Evolutionary conservation across 2,888 invertebrate species (phyloP), one percentile per base, ranked within the genome.

Genomic region (Campoplex nolae): DNA sequence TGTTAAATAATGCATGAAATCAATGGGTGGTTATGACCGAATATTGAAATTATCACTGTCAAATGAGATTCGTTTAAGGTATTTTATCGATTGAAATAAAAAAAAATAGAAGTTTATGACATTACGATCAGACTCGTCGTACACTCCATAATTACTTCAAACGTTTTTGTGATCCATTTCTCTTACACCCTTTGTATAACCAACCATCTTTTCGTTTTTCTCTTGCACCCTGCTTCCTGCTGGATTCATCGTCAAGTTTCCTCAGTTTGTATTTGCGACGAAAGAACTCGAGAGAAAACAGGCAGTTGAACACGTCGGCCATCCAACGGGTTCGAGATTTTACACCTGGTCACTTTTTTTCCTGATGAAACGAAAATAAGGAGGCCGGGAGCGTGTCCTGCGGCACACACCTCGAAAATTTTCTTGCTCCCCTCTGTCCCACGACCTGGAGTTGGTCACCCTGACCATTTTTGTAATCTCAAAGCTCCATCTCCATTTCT

Each of bases 381-480:
- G 82, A 75, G 70, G 58, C 67, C 74, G 45, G 68, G 67, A 76
- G 76, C 56, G 67, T 65, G 67, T 85, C 67, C 81, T 42, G 48
- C 76, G 67, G 48, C 38, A 73, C 58, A 51, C 54, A 73, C 58
- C 35, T 23, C 74, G 67, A 45, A 73, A 74, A 38, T 80, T 58
- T 73, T 71, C 71, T 70, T 68, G 35, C 35, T 51, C 35, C 70
- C 54, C 70, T 54, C 74, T 76, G 76, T 87, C 87, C 84, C 87
- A 87, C 84, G 87, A 87, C 84, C 87, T 82, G 79, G 48, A 74
- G 62, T 75, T 16, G 45, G 76, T 84, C 75, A 83, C 81, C 82
- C 79, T 79, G 84, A 79, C 76, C 79, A 87, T 82, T 82, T 82
- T 75, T 35, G 38, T 82, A 76, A 83, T 87, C 76, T 82, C 32